Base-by-base conservation (phyloP, 2,888 invertebrate genomes). In the Brenthis daphne region DNA sequence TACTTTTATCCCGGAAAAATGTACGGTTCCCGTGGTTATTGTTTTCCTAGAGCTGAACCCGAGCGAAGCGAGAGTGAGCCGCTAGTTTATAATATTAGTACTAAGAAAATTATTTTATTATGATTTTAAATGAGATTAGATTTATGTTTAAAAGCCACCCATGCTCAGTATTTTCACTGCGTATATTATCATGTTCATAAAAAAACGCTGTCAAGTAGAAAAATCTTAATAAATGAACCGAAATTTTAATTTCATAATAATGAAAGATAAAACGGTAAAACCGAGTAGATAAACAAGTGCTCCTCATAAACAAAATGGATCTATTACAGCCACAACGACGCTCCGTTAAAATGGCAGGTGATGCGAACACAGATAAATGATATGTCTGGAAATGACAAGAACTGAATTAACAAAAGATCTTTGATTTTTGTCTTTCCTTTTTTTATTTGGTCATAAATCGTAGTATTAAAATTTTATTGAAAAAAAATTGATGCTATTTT, bases 321-420 rank as follows among this genome's bases (percentile, higher is more conserved):
- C 60, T 47, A 67, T 67, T 54, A 60, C 60, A 55, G 65, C 64
- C 47, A 57, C 56, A 61, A 51, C 60, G 64, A 37, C 64, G 60
- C 56, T 55, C 33, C 14, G 63, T 53, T 63, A 66, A 63, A 63
- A 58, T 58, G 65, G 63, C 68, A 71, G 57, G 57, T 63, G 57
- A 65, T 20, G 57, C 54, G 48, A 48, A 48, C 60, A 20, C 48
- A 67, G 60, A 67, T 29, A 33, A 67, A 51, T 33, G 57, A 53
- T 43, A 53, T 63, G 20, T 29, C 50, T 57, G 56, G 50, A 69
- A 69, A 65, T 64, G 69, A 67, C 64, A 14, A 24, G 20, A 57
- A 68, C 60, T 63, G 67, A 65, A 74, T 72, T 72, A 69, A 47
- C 57, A 55, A 54, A 47, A 13, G 29, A 51, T 37, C n/a, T 37